Percentiles rank a stretch among this genome's conserved stretches.
These are phyloP conservation scores for Punctoribates punctum DNA, from an alignment of 2,888 invertebrate species.

Conservation along the genomic window DNA sequence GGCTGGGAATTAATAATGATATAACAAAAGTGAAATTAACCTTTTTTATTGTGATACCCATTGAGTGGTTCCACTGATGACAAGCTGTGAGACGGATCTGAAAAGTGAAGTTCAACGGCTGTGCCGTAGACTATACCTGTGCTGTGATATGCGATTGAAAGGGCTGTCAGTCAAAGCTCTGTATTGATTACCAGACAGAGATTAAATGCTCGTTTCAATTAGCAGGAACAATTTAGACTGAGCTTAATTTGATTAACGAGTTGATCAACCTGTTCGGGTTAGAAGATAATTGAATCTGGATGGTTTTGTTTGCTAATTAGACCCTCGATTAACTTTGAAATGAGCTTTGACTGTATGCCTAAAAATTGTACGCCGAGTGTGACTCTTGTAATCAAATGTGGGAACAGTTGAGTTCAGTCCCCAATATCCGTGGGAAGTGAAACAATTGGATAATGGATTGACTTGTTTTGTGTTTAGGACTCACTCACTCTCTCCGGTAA, in stretches of 20 bases:
- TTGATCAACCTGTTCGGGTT: no score
- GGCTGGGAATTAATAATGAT: not conserved
- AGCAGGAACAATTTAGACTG: no score
- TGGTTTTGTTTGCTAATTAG: no score
- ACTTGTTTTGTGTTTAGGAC: constrained; percentile 4
- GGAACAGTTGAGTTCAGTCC: not conserved
- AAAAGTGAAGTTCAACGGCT: not conserved
- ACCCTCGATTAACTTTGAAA: no score
- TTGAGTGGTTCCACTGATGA: not conserved
- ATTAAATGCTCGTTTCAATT: no score
- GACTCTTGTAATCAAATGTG: constrained; percentile 19
- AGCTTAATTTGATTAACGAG: no score
- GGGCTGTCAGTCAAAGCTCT: no score
- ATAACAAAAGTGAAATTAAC: not conserved
- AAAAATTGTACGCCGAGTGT: not conserved
- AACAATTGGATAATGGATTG: constrained; percentile 36
- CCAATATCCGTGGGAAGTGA: constrained; percentile 36
- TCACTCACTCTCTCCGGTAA: not conserved
- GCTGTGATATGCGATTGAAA: not conserved
- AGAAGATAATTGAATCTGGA: no score
- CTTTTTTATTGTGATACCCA: not conserved
- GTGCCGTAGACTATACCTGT: not conserved
- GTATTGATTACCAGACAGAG: no score
- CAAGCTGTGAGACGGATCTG: not conserved
- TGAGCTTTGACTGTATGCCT: no score